Evolutionary conservation across 2,113 vertebrate species (phyloP), one percentile per base, ranked within the genome.

Genomic region (Machaerirhynchus nigripectus): DNA sequence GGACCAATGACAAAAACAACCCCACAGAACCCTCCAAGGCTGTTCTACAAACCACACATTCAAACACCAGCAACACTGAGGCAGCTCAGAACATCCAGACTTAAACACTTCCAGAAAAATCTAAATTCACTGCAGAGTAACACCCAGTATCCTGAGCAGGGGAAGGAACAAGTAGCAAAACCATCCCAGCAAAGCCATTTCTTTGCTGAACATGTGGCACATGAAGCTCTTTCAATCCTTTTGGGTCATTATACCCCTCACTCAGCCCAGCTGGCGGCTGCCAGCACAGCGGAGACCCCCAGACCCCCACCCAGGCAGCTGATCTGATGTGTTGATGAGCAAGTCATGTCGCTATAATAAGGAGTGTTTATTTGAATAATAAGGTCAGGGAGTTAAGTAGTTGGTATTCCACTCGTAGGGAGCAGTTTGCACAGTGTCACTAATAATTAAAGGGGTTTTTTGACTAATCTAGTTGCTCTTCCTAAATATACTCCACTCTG

Each of bases 371-470:
- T 98, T 96, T 97, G 98, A 98, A 97, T 98, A 98, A 96, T 97
- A 98, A 98, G 98, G 98, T 98, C 98, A 97, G 97, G 96, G 97
- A 98, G 98, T 98, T 97, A 97, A 98, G 98, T 97, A 97, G 98
- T 98, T 98, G 98, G 97, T 97, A 98, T 99, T 98, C 98, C 87
- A 89, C 96, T 97, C 97, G 1, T 97, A 98, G 49, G 92, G 98
- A 98, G 98, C 98, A 90, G 76, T 98, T 98, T 98, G 98, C 98
- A 97, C 97, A 97, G 97, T 98, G 98, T 98, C 98, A 98, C 98
- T 98, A 98, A 98, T 98, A 99, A 99, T 99, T 98, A 98, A 98
- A 98, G 98, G 97, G 97, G 79, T 39, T 98, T 98, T 98, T 98
- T 97, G 96, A 98, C 97, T 98, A 97, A 98, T 98, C 98, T 98